A percentile compares a stretch with the other conserved stretches of the same genome.
phyloP scores from a whole-genome alignment of 2,113 vertebrate genomes.

The Antidorcas marsupialis region DNA sequence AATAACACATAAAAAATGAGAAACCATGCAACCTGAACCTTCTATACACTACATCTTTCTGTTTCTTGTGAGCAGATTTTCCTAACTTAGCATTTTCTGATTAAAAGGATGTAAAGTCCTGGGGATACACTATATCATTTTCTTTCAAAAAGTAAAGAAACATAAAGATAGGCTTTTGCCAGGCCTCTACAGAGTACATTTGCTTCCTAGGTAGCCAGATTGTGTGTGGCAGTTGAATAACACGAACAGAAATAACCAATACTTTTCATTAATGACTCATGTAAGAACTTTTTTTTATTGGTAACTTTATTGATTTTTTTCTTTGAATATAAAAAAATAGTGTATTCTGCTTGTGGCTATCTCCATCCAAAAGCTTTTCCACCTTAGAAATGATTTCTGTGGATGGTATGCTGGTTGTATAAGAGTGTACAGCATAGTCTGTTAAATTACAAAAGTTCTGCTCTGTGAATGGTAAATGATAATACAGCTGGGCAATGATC shows the following conservation, averaged over 20 bases:
- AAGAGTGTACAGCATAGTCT: neutral
- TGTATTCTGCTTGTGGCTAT: neutral
- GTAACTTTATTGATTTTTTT: neutral
- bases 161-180: neutral
- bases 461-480: neutral
- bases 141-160: neutral
- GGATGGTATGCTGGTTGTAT: neutral
- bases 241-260: neutral
- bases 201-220: neutral
- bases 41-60: neutral
- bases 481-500: neutral
- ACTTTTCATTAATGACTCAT: neutral
- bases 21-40: neutral
- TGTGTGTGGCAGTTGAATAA: neutral
- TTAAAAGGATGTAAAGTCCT: neutral
- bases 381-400: neutral
- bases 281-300: neutral
- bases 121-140: neutral
- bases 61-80: slow-evolving; percentile 18
- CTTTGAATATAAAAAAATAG: neutral
- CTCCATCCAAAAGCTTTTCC: neutral
- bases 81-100: neutral
- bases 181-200: neutral
- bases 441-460: slow-evolving; percentile 10
- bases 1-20: neutral